A percentile compares a stretch with the other conserved stretches of the same genome.
phyloP scores from a whole-genome alignment of 2,888 invertebrate genomes.

The Drosophila affinis region DNA sequence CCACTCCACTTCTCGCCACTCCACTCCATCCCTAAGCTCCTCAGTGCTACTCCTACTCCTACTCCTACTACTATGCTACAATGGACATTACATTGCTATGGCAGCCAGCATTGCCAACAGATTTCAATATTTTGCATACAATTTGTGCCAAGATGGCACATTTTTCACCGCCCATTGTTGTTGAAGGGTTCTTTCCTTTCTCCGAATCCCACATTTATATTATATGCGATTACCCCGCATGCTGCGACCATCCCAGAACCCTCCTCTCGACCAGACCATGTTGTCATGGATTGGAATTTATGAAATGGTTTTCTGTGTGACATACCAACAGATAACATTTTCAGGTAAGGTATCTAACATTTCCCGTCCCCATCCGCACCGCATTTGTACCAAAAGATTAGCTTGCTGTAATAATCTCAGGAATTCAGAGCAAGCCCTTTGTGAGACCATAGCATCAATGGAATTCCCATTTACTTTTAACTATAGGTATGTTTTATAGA shows the following conservation, averaged over 20 bases:
- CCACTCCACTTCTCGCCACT: slow-evolving; percentile 8
- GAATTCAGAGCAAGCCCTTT: neutral
- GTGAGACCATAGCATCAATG: neutral
- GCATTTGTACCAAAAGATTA: neutral
- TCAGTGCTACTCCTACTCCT: no score
- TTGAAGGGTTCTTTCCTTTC: slow-evolving; percentile 5
- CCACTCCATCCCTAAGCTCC: slow-evolving; percentile 5
- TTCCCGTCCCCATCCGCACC: no score
- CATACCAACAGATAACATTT: neutral
- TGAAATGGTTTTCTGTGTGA: neutral
- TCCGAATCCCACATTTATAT: slow-evolving; percentile 21
- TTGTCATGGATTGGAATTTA: neutral
- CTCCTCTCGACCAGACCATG: neutral
- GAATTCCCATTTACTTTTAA: neutral
- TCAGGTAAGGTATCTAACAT: no score
- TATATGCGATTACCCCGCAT: no score
- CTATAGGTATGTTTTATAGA: no score
- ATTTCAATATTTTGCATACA: slow-evolving; percentile 50
- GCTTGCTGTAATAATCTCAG: neutral
- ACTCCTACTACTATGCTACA: slow-evolving; percentile 14
- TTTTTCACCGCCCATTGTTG: slow-evolving; percentile 33
- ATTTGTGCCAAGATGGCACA: slow-evolving; percentile 22
- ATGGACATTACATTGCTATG: slow-evolving; percentile 21
- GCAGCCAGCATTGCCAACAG: slow-evolving; percentile 17
- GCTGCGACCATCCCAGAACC: neutral